Evolutionary conservation across 1,140 invertebrate species (phyloP).

Genomic region (Macrotrachela quadricornifera): DNA sequence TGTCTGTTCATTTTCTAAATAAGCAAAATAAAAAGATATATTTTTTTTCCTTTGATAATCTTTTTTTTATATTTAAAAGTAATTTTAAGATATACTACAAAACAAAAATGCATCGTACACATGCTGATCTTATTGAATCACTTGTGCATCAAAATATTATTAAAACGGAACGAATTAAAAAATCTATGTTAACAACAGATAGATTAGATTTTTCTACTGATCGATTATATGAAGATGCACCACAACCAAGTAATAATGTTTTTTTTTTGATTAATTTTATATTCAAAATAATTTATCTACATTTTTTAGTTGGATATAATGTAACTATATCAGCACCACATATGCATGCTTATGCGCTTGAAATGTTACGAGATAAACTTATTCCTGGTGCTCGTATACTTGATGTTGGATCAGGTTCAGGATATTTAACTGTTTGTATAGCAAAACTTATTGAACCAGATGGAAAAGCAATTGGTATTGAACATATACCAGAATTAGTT

Average conservation of each 20-base stretch:
- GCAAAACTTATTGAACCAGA: conserved; percentile 40
- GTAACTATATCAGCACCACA: conserved; percentile 64
- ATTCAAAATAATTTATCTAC: not conserved
- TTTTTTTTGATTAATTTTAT: too few relatives aligned
- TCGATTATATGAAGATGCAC: conserved; percentile 3
- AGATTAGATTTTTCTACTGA: not conserved
- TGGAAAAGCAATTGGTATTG: conserved; percentile 63
- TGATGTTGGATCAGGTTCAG: conserved; percentile 84
- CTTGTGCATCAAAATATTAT: not conserved
- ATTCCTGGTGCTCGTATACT: conserved; percentile 51
- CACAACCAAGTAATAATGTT: not conserved
- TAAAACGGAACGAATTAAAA: not conserved
- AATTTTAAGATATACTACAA: too few relatives aligned
- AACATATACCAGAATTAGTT: conserved; percentile 69
- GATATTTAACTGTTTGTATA: conserved; percentile 86
- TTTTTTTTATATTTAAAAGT: too few relatives aligned
- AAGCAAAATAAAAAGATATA: too few relatives aligned
- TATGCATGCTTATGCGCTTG: conserved; percentile 90
- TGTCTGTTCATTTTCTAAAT: too few relatives aligned
- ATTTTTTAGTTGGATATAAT: not conserved
- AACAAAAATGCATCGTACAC: too few relatives aligned
- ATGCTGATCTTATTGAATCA: too few relatives aligned
- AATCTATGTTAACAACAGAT: conserved; percentile 4
- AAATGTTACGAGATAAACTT: conserved; percentile 60
- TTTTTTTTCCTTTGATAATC: too few relatives aligned